Evolutionary conservation across 2,888 invertebrate genomes (phyloP).

Genomic region (Meiosimyza decipiens): DNA sequence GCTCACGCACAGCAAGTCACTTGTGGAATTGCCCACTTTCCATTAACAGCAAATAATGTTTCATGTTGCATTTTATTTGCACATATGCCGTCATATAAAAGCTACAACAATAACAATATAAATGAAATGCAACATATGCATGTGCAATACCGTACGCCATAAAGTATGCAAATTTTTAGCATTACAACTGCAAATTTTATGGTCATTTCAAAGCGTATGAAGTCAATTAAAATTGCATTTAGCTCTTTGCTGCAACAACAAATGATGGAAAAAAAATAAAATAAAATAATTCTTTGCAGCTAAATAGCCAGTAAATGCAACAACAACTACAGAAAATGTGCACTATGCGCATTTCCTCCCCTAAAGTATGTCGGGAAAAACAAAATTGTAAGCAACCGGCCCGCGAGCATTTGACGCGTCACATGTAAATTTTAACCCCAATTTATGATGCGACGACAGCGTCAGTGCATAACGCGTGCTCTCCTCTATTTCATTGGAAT

Average conservation of each 20-base stretch:
- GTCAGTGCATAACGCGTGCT: neutral
- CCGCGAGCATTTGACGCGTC: too few relatives aligned
- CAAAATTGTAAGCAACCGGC: too few relatives aligned
- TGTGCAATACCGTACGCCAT: neutral
- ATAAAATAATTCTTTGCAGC: neutral
- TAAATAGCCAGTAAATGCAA: conserved; percentile 15
- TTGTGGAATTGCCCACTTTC: too few relatives aligned
- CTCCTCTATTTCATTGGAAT: too few relatives aligned
- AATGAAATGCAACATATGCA: too few relatives aligned
- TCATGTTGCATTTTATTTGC: too few relatives aligned
- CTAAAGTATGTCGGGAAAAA: neutral
- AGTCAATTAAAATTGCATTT: conserved; percentile 26
- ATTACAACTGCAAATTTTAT: conserved; percentile 17
- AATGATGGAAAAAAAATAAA: neutral
- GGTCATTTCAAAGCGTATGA: conserved; percentile 5
- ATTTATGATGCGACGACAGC: neutral
- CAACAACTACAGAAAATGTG: conserved; percentile 14
- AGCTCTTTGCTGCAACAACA: conserved; percentile 8
- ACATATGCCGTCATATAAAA: too few relatives aligned
- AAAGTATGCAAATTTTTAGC: conserved; percentile 24
- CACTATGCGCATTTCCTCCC: conserved; percentile 18
- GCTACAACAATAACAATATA: too few relatives aligned
- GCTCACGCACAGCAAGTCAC: too few relatives aligned
- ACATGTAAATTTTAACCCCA: conserved; percentile 20
- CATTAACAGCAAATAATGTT: too few relatives aligned